Evolutionary conservation across 2,113 vertebrate genomes (phyloP).

Genomic region (Halcyon malimbica): DNA sequence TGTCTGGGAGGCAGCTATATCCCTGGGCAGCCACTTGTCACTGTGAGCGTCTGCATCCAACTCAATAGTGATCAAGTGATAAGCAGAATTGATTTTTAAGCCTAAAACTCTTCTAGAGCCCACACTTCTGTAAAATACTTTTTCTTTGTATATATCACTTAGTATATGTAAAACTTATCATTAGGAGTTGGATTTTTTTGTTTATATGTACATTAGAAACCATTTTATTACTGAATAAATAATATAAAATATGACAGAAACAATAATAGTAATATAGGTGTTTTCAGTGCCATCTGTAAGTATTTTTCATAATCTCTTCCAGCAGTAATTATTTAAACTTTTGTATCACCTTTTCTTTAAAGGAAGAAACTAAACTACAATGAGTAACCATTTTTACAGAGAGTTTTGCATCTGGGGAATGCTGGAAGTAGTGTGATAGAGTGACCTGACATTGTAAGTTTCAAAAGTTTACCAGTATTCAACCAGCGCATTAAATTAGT

Average conservation of each 20-base stretch:
- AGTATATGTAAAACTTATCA: not conserved
- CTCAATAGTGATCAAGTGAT: not conserved
- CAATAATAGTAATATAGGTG: not conserved
- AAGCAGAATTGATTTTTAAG: not conserved
- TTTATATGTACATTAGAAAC: not conserved
- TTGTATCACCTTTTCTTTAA: not conserved
- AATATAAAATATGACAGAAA: not conserved
- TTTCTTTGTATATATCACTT: not conserved
- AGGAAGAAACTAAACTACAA: not conserved
- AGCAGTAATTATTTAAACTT: not conserved
- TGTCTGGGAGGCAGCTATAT: not conserved
- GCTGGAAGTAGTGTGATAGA: not conserved
- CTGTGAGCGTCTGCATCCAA: not conserved
- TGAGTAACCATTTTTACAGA: not conserved
- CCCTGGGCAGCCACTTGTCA: constrained; percentile 11
- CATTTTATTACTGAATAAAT: not conserved
- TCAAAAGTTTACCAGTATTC: not conserved
- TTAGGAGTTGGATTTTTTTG: not conserved
- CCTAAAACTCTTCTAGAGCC: not conserved
- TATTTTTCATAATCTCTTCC: not conserved
- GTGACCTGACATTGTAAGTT: not conserved
- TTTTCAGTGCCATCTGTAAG: not conserved
- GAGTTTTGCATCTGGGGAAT: not conserved
- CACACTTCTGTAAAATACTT: not conserved
- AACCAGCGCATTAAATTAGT: not conserved